These are phyloP conservation scores for Diachasmimorpha longicaudata DNA, from an alignment of 1,140 invertebrate species.

Conservation along the genomic window DNA sequence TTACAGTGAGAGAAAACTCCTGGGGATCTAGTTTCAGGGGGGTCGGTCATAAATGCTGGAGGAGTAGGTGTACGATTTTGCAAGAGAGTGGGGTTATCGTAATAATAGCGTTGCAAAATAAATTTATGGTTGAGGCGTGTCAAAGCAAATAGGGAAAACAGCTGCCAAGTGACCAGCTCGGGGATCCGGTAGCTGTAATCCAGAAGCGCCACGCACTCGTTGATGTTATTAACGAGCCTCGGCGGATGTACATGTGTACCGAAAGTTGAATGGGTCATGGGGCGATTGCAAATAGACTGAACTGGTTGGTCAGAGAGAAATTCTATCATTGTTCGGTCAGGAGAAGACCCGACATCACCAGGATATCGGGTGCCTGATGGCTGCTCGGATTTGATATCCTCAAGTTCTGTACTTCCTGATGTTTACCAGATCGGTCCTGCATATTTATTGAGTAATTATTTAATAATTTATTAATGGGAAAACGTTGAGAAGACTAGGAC, in stretches of 20 bases:
- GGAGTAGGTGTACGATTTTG: conserved; percentile 36
- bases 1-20: neutral
- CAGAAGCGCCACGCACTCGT: conserved; percentile 49
- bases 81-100: conserved; percentile 36
- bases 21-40: neutral
- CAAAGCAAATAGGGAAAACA: conserved; percentile 58
- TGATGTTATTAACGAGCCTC: conserved; percentile 60
- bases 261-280: conserved; percentile 4
- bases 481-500: no score
- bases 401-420: no score
- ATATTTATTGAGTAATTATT: no score
- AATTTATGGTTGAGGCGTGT: conserved; percentile 53
- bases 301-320: neutral
- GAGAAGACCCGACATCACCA: no score
- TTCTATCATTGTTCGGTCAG: no score
- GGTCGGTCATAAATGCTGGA: neutral
- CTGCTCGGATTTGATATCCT: neutral
- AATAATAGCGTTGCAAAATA: conserved; percentile 50
- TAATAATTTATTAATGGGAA: no score
- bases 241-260: conserved; percentile 35
- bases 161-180: conserved; percentile 30
- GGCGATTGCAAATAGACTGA: neutral
- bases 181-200: conserved; percentile 32
- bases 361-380: neutral
- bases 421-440: no score